phyloP scores from a whole-genome alignment of 2,797 vertebrate genomes.

The Malacoctenus gilli region DNA sequence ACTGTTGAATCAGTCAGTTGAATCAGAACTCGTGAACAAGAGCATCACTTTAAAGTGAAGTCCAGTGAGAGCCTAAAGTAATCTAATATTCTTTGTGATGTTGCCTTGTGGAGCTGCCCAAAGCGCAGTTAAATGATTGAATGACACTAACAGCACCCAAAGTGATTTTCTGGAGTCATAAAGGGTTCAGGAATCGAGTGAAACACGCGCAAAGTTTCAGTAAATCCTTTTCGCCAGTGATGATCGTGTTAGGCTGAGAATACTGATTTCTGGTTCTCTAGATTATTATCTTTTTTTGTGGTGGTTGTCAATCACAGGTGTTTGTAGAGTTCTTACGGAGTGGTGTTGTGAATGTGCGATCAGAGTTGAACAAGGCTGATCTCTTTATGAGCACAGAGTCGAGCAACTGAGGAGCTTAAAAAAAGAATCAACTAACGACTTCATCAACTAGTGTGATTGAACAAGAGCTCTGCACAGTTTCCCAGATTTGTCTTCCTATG shows the following conservation, averaged over 20 bases:
- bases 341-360: no score
- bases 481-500: no score
- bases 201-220: conserved; percentile 4
- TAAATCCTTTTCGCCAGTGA: not conserved
- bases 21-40: conserved; percentile 3
- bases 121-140: conserved; percentile 24
- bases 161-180: conserved; percentile 19
- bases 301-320: not conserved
- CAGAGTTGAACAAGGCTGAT: no score
- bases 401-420: not conserved
- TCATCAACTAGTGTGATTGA: not conserved
- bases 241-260: not conserved
- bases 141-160: conserved; percentile 8
- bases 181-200: conserved; percentile 1
- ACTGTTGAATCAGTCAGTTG: not conserved
- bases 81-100: conserved; percentile 21
- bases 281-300: no score
- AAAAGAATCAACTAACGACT: not conserved
- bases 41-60: not conserved
- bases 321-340: no score
- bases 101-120: conserved; percentile 14
- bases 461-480: not conserved
- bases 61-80: not conserved
- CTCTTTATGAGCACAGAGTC: not conserved
- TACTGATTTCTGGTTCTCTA: not conserved